phyloP scores from a whole-genome alignment of 2,888 invertebrate species.

The Galerucella nymphaeae region DNA sequence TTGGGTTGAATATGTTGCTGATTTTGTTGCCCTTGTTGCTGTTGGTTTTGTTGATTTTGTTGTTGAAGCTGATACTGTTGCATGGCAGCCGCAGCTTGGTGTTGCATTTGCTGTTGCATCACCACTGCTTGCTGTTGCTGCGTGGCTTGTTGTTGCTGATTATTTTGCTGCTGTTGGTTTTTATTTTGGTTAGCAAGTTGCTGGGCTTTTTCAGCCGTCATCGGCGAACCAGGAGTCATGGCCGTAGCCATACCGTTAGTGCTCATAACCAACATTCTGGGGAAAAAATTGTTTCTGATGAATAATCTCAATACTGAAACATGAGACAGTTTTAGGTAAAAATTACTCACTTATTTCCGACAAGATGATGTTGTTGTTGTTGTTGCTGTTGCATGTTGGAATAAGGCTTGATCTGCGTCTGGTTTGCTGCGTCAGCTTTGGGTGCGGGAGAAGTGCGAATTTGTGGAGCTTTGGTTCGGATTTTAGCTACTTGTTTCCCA shows the following conservation, averaged over 20 bases:
- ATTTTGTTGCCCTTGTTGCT: conserved; percentile 61
- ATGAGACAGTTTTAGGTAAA: no score
- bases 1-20: conserved; percentile 69
- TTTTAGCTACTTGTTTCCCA: conserved; percentile 71
- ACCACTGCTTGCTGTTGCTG: conserved; percentile 66
- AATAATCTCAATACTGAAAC: no score
- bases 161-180: conserved; percentile 66
- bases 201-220: conserved; percentile 69
- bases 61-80: conserved; percentile 66
- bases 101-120: conserved; percentile 55
- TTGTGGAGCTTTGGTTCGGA: conserved; percentile 76
- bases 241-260: conserved; percentile 70
- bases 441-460: conserved; percentile 78
- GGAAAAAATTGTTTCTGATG: conserved; percentile 30
- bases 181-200: conserved; percentile 64
- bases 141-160: conserved; percentile 61
- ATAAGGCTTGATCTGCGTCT: conserved; percentile 72
- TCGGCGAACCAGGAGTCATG: conserved; percentile 69
- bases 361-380: conserved; percentile 65
- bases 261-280: conserved; percentile 71
- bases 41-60: conserved; percentile 65
- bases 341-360: conserved; percentile 67
- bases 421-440: conserved; percentile 80
- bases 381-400: conserved; percentile 66
- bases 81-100: conserved; percentile 51